Conservation (phyloP, 2,888 invertebrate species). For the Anoplius nigerrimus region DNA sequence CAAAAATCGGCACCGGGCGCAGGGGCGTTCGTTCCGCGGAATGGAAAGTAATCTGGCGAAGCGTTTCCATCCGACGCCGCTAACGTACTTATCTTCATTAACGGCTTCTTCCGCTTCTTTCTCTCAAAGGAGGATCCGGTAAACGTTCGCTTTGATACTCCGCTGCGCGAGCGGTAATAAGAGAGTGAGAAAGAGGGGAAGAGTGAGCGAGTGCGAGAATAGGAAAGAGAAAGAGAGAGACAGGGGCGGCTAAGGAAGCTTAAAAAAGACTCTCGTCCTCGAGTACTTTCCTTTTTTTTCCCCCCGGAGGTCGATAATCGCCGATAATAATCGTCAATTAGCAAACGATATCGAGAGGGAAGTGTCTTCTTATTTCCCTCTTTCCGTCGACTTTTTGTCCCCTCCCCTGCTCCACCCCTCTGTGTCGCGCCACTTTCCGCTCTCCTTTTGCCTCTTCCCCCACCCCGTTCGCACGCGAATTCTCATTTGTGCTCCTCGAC, state of each 20-base stretch:
- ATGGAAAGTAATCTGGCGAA: too few species aligned
- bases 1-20: too few species aligned
- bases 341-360: too few species aligned
- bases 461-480: constrained; percentile 8
- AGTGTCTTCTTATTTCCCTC: constrained; percentile 22
- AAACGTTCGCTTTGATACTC: neutral
- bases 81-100: constrained; percentile 15
- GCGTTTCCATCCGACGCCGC: neutral
- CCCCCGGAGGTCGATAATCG: too few species aligned
- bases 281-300: too few species aligned
- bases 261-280: too few species aligned
- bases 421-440: neutral
- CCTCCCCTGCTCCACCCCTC: constrained; percentile 7
- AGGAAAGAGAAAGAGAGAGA: neutral
- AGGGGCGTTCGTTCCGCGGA: too few species aligned
- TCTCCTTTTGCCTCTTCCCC: constrained; percentile 6
- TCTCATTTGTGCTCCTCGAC: neutral
- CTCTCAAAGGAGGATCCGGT: neutral
- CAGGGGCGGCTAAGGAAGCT: neutral
- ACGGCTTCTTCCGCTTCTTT: constrained; percentile 2
- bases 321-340: too few species aligned
- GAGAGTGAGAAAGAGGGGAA: too few species aligned
- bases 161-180: neutral
- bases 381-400: constrained; percentile 4
- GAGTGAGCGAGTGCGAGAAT: too few species aligned